phyloP scores from a whole-genome alignment of 1,140 invertebrate species.

The Apis cerana region DNA sequence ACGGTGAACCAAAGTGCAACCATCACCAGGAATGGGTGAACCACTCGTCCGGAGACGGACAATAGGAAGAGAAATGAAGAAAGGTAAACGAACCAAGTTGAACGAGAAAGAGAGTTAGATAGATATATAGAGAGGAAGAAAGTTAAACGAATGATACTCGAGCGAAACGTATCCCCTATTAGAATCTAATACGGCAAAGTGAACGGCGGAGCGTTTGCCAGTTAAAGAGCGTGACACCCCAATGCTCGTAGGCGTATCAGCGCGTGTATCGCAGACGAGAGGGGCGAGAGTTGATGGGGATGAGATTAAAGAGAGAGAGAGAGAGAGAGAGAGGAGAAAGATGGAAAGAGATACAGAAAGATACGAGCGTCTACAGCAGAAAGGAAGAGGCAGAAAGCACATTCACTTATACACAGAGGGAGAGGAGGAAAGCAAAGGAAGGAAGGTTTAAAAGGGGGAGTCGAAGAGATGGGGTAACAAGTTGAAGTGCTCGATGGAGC shows the following conservation, averaged over 20 bases:
- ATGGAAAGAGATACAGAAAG: too few relatives aligned
- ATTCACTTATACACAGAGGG: neutral
- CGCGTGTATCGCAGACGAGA: constrained; percentile 8
- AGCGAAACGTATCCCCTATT: constrained; percentile 64
- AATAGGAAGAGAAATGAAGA: neutral
- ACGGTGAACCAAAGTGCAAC: constrained; percentile 51
- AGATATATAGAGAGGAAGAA: neutral
- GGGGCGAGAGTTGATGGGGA: neutral
- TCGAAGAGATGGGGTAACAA: constrained; percentile 39
- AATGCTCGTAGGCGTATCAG: constrained; percentile 37
- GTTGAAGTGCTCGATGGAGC: constrained; percentile 44
- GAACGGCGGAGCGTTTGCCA: constrained; percentile 67
- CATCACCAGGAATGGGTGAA: constrained; percentile 1
- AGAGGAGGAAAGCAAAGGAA: neutral
- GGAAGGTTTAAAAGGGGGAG: neutral
- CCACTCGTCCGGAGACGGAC: neutral
- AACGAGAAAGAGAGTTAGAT: neutral
- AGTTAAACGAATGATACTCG: constrained; percentile 35
- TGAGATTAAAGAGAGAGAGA: neutral
- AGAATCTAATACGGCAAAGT: constrained; percentile 75
- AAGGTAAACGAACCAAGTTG: neutral
- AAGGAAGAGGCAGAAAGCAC: too few relatives aligned
- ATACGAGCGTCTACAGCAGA: too few relatives aligned
- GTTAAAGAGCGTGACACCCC: constrained; percentile 78
- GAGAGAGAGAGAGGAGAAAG: neutral